A percentile compares a stretch with the other conserved stretches of the same genome.
These are phyloP conservation scores for Danio jaintianensis DNA, from an alignment of 2,797 vertebrate species.

Conservation along the genomic window DNA sequence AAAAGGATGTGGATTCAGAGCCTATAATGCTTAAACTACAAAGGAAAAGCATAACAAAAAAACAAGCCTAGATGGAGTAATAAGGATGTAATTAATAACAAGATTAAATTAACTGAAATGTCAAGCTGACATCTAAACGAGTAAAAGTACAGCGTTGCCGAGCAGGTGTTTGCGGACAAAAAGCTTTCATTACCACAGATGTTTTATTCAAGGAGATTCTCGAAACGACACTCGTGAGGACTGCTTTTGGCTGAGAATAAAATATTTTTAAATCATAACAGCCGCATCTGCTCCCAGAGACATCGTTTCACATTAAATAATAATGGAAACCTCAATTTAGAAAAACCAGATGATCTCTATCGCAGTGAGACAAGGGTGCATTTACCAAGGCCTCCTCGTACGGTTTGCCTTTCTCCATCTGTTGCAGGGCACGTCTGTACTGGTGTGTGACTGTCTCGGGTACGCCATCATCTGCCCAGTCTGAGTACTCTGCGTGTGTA, in stretches of 20 bases:
- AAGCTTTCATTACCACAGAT: neutral
- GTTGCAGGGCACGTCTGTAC: conserved; percentile 88
- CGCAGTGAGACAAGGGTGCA: neutral
- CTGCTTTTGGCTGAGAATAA: neutral
- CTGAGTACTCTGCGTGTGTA: conserved; percentile 90
- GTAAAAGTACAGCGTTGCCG: neutral
- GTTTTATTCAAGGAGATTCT: neutral
- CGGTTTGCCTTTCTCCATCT: conserved; percentile 85
- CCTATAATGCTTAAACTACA: neutral
- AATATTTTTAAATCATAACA: neutral
- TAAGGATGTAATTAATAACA: neutral
- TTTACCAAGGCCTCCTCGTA: conserved; percentile 90
- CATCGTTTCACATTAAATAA: neutral
- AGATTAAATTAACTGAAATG: conserved; percentile 17
- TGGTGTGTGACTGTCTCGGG: conserved; percentile 77
- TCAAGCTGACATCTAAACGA: neutral
- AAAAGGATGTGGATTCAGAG: neutral
- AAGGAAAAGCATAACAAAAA: neutral
- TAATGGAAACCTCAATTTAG: neutral
- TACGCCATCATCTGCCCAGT: conserved; percentile 91
- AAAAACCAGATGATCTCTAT: neutral
- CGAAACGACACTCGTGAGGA: neutral
- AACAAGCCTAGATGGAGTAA: neutral
- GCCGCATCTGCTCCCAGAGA: neutral
- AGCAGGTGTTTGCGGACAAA: neutral